Evolutionary conservation across 1,140 invertebrate species (phyloP), one percentile per base, ranked within the genome.

Genomic region (Lethocerus indicus): DNA sequence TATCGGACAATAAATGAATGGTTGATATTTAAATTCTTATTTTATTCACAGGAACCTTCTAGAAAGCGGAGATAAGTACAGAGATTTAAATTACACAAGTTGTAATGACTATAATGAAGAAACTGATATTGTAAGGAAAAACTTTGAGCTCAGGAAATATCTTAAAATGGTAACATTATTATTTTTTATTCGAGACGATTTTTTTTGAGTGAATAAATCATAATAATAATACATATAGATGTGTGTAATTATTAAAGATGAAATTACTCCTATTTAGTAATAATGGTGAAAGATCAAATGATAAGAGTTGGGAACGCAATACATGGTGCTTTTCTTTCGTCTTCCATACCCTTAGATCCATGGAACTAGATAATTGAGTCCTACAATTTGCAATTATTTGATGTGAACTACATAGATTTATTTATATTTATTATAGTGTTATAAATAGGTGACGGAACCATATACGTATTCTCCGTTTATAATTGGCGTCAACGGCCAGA

Each of bases 31-130:
- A n/a, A n/a, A n/a, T n/a, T 28, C 21, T 6, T 6, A 26, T 26
- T 25, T 44, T 26, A 3, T 28, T 16, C 25, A 36, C 54, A 66
- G 64, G 45, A 54, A 58, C 2, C 62, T 71, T 54, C 50, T 76
- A 54, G 72, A 76, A 49, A 68, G 71, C 47, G 76, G 75, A 20
- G 72, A 72, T 49, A 84, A 83, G 81, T 75, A 76, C 45, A 69
- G 69, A 51, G 72, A 78, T 55, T 75, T 78, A 57, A 71, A 72
- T 59, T 83, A 82, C 60, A 73, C 83, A 29, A 75, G 71, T 28
- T 87, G 83, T 57, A 78, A 86, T 56, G 75, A 80, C 16, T 87
- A 82, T 59, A 76, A 79, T 58, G 76, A 75, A 13, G 76, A 77
- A 47, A 81, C 78, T 62, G 76, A 75, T 23, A 79, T 80, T 2